Conservation (phyloP, 2,888 invertebrate genomes). For the Ophioninae sp. region DNA sequence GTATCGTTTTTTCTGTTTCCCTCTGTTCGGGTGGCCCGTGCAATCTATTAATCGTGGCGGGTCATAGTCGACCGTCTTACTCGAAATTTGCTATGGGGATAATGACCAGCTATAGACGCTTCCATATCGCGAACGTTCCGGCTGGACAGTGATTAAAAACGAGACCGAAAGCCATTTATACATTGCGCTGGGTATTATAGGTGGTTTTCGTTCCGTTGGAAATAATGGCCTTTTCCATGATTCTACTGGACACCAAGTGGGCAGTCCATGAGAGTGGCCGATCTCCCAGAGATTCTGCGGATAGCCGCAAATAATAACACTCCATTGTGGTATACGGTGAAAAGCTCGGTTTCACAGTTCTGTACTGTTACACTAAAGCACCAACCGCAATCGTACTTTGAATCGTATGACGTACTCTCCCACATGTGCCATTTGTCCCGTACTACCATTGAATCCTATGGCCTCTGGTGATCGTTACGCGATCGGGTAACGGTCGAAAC, state of each 20-base stretch:
- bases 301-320: slow-evolving; percentile 34
- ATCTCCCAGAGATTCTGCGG: slow-evolving; percentile 10
- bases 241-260: slow-evolving; percentile 12
- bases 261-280: not conserved
- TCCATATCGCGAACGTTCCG: not conserved
- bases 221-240: slow-evolving; percentile 34
- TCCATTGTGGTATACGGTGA: slow-evolving; percentile 29
- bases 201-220: not conserved
- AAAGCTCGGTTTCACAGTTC: slow-evolving; percentile 30
- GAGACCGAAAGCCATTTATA: not conserved
- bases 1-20: slow-evolving; percentile 36
- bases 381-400: slow-evolving; percentile 42
- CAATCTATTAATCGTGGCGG: not conserved
- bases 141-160: not conserved
- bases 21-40: slow-evolving; percentile 12
- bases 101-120: slow-evolving; percentile 1
- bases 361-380: slow-evolving; percentile 29
- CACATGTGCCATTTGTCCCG: not conserved
- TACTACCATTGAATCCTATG: not conserved
- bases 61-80: slow-evolving; percentile 7
- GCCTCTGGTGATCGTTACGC: not conserved
- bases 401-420: slow-evolving; percentile 20
- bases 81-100: slow-evolving; percentile 32
- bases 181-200: not conserved
- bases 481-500: not conserved